Evolutionary conservation across 1,140 invertebrate genomes (phyloP), one percentile per base, ranked within the genome.

Genomic region (Drosophila baimaii): DNA sequence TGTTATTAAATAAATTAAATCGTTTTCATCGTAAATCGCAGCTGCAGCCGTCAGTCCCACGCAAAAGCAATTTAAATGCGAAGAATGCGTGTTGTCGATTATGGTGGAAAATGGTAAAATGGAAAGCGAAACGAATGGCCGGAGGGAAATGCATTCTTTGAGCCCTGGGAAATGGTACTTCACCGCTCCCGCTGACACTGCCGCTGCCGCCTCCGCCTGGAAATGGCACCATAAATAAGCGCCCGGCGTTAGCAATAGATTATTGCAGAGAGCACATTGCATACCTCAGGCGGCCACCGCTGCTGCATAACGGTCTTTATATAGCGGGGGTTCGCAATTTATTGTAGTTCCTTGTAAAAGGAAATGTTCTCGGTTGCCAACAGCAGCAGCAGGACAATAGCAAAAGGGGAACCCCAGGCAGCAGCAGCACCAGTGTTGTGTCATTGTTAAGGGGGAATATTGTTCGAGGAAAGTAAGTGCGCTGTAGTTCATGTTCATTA

Each of bases 61-160:
- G 83, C 79, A 68, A 86, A 80, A 89, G 84, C 84, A 89, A 86
- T 86, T 86, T 86, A 86, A 86, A 88, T 86, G 76, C 79, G 73
- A 66, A 52, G 68, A 86, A 86, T 89, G 72, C 80, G 66, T 88
- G 79, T 70, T 77, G 63, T 77, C 74, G 73, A 76, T 77, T 77
- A 61, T 57, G 51, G 49, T 19, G 37, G 46, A 41, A 63, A 33
- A 23, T 54, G 39, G 46, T 39, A 23, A 51, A n/a, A 33, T 66
- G 35, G 47, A 69, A 63, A 63, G 47, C 12, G 19, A n/a, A n/a
- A n/a, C n/a, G n/a, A n/a, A n/a, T n/a, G n/a, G n/a, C n/a, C n/a
- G n/a, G n/a, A 43, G 27, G 47, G 59, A 31, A 65, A 58, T 81
- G 74, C 74, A 75, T 70, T 85, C 12, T 49, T 6, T 19, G 27